phyloP scores from a whole-genome alignment of 2,113 vertebrate species.

The Caloenas nicobarica region DNA sequence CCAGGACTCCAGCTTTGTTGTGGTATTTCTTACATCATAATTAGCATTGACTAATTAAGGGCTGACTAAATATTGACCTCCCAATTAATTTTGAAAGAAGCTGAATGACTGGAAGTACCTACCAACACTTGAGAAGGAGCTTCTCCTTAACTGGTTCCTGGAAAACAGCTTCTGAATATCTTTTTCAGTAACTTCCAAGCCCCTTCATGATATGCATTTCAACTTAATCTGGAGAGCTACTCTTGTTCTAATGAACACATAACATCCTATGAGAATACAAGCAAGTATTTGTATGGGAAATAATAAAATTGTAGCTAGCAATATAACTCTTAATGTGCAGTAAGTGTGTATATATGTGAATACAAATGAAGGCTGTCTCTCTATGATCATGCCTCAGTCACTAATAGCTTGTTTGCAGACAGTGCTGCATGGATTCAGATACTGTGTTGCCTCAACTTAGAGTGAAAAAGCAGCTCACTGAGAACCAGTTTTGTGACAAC shows the following conservation, averaged over 20 bases:
- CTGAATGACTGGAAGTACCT: slow-evolving; percentile 2
- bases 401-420: background rate
- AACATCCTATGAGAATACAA: background rate
- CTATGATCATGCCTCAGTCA: background rate
- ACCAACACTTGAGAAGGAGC: background rate
- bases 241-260: background rate
- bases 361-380: background rate
- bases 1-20: background rate
- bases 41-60: slow-evolving; percentile 36
- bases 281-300: slow-evolving; percentile 22
- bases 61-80: slow-evolving; percentile 32
- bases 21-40: slow-evolving; percentile 12
- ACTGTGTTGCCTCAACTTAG: background rate
- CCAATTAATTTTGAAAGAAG: slow-evolving; percentile 34
- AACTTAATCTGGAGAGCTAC: slow-evolving; percentile 3
- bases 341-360: background rate
- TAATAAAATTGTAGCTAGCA: slow-evolving; percentile 1
- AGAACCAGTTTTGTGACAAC: background rate
- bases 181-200: background rate
- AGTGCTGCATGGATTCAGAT: background rate
- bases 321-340: background rate
- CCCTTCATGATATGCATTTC: background rate
- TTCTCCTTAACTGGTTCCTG: slow-evolving; percentile 14
- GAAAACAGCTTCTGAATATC: slow-evolving; percentile 28
- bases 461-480: background rate